Evolutionary conservation across 2,888 invertebrate species (phyloP), one percentile per base, ranked within the genome.

Genomic region (Pollenia amentaria): DNA sequence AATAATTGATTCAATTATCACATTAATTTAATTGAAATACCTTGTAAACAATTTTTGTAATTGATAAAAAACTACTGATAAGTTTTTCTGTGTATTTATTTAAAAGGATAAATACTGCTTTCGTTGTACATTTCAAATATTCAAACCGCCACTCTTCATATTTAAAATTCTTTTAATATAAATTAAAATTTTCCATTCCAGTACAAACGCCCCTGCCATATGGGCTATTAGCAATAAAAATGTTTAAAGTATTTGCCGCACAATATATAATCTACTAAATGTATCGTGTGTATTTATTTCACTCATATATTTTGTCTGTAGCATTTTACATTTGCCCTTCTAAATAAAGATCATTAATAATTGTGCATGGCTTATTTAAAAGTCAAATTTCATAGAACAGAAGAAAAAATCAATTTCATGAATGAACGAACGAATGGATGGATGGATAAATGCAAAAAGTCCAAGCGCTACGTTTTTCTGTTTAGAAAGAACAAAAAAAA

Each of bases 401-500:
- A 60, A 76, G 53, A 67, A 72, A 79, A 29, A 87, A 83, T 83
- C 76, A 79, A 86, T 86, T 86, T 83, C 64, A 86, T 86, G 86
- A 86, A 86, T 86, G 86, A 82, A 64, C 69, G 55, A 64, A n/a
- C 77, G 44, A 70, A 77, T 77, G 67, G 46, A 46, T 57, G 77
- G 53, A 51, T 77, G 48, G 38, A 57, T 29, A 40, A 44, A 16
- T 51, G 6, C 29, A 46, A 62, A 48, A 67, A 42, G 62, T 10
- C 42, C 16, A 57, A 76, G 60, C 53, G 29, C 42, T 53, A 76
- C 38, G 65, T 73, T 69, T 42, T 65, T n/a, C 12, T 53, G n/a
- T 16, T 60, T 40, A 48, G 21, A 69, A 62, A 16, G 16, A 48
- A n/a, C n/a, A n/a, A n/a, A 55, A 44, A 73, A 40, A 57, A 21